phyloP scores from a whole-genome alignment of 2,888 invertebrate species.

The Blera fallax region DNA sequence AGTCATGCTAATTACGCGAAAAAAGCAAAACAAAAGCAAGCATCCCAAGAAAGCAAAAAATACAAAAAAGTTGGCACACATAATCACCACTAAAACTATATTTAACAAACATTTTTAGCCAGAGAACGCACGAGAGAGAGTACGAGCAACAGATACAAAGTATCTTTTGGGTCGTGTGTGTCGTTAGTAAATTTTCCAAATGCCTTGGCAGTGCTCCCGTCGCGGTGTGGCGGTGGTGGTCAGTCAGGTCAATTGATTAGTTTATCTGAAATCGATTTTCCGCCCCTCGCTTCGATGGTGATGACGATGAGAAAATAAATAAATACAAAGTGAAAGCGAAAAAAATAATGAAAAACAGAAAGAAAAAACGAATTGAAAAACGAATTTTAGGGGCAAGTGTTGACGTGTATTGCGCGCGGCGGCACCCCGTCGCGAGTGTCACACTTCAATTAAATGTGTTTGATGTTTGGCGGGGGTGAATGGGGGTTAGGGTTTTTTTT shows the following conservation, averaged over 20 bases:
- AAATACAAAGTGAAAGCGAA: neutral
- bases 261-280: slow-evolving; percentile 6
- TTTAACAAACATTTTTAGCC: neutral
- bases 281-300: neutral
- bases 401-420: neutral
- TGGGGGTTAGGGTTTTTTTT: neutral
- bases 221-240: neutral
- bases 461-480: neutral
- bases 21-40: neutral
- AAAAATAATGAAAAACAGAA: neutral
- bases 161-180: neutral
- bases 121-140: neutral
- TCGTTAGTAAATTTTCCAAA: neutral
- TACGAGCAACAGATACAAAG: neutral
- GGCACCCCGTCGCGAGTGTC: slow-evolving; percentile 12
- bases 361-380: neutral
- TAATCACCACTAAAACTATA: neutral
- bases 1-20: slow-evolving; percentile 20
- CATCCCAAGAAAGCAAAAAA: neutral
- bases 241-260: slow-evolving; percentile 10
- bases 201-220: neutral
- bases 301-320: neutral
- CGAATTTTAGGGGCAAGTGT: slow-evolving; percentile 14
- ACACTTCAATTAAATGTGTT: neutral
- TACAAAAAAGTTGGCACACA: neutral